Conservation (phyloP, 2,888 invertebrate genomes). For the Drosophila vallismaia region DNA sequence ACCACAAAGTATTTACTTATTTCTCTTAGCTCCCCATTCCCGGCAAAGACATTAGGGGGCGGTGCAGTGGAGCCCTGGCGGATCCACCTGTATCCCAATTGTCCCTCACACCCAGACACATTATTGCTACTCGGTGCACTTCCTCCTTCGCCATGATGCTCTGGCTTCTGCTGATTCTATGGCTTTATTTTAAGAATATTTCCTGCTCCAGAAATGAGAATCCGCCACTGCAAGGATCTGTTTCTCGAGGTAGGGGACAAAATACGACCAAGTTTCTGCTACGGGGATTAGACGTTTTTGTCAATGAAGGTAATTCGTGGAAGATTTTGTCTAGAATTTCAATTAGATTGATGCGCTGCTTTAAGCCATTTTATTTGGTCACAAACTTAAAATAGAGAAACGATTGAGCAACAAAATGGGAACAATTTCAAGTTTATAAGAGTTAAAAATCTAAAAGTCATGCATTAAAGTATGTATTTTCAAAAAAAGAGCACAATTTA, state of each 20-base stretch:
- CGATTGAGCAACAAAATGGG: too few species aligned
- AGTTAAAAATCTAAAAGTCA: too few species aligned
- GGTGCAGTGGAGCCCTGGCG: slow-evolving; percentile 20
- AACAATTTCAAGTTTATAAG: too few species aligned
- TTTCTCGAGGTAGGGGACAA: slow-evolving; percentile 42
- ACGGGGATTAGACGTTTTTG: slow-evolving; percentile 83
- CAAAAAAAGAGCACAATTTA: too few species aligned
- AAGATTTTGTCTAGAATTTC: slow-evolving; percentile 84
- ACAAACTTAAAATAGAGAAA: neutral
- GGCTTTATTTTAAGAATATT: slow-evolving; percentile 54
- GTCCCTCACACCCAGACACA: slow-evolving; percentile 31
- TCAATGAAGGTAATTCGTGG: slow-evolving; percentile 84
- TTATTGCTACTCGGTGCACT: slow-evolving; percentile 42
- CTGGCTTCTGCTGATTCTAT: slow-evolving; percentile 21
- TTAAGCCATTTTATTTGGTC: neutral
- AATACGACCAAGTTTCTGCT: slow-evolving; percentile 26
- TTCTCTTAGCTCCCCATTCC: slow-evolving; percentile 41
- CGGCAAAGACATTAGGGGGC: slow-evolving; percentile 43
- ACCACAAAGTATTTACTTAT: slow-evolving; percentile 71
- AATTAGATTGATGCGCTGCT: slow-evolving; percentile 83
- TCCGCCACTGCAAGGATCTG: slow-evolving; percentile 46
- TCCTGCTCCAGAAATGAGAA: slow-evolving; percentile 25
- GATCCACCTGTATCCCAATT: slow-evolving; percentile 55
- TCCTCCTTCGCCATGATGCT: slow-evolving; percentile 30
- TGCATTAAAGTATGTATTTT: too few species aligned